A percentile compares a stretch with the other conserved stretches of the same genome.
phyloP scores from a whole-genome alignment of 2,797 vertebrate genomes.

The Pelodytes ibericus region DNA sequence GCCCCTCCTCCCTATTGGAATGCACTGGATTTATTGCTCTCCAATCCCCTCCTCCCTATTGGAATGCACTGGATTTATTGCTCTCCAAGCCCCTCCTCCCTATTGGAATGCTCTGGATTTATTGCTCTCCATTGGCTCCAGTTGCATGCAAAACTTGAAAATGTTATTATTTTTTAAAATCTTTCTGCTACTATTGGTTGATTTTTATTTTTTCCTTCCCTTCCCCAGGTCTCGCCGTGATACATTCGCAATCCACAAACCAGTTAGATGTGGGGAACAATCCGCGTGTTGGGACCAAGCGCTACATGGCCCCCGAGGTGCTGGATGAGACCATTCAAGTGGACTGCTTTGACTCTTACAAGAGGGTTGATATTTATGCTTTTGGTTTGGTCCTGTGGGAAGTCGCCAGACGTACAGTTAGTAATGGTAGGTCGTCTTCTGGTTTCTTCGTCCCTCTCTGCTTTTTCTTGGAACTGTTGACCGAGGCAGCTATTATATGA shows the following conservation, averaged over 20 bases:
- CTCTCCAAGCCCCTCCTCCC: too few species aligned
- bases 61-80: too few species aligned
- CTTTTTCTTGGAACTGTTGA: constrained; percentile 26
- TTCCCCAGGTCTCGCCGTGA: constrained; percentile 86
- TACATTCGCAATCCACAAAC: constrained; percentile 97
- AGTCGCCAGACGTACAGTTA: constrained; percentile 91
- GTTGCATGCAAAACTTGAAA: too few species aligned
- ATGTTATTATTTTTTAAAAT: too few species aligned
- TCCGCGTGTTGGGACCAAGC: constrained; percentile 95
- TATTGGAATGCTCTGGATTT: too few species aligned
- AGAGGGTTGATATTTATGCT: constrained; percentile 96
- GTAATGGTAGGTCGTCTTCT: constrained; percentile 83
- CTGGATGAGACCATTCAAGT: constrained; percentile 94
- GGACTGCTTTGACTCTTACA: constrained; percentile 96
- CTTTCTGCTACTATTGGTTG: too few species aligned
- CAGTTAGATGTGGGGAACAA: constrained; percentile 96
- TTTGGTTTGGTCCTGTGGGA: constrained; percentile 97
- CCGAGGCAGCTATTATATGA: constrained; percentile 18
- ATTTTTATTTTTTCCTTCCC: background rate
- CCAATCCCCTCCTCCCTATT: too few species aligned
- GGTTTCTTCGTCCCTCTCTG: background rate
- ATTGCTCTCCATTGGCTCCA: too few species aligned
- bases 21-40: too few species aligned
- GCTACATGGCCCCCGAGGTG: constrained; percentile 97
- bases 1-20: too few species aligned